phyloP scores from a whole-genome alignment of 2,797 vertebrate genomes.

The Fringilla coelebs region DNA sequence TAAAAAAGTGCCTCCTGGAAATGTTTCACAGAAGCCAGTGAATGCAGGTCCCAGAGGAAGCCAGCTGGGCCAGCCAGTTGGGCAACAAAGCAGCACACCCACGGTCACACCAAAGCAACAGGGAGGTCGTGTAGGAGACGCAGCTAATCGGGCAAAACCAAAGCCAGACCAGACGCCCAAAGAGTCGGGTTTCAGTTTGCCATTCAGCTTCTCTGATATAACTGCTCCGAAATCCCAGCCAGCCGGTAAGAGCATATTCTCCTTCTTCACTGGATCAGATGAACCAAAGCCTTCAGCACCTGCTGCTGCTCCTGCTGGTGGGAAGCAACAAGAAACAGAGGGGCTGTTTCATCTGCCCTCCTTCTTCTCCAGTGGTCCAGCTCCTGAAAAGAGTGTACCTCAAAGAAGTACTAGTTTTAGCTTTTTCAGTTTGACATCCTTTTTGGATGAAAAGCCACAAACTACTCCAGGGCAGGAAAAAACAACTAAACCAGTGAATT shows the following conservation, averaged over 20 bases:
- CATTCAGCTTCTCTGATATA: conserved; percentile 74
- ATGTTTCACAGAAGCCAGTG: background rate
- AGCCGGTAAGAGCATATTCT: conserved; percentile 78
- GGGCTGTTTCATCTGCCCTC: conserved; percentile 72
- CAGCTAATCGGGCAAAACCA: conserved; percentile 37
- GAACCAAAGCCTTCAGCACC: conserved; percentile 55
- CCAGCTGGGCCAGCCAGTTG: background rate
- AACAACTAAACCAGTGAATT: background rate
- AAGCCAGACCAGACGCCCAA: conserved; percentile 71
- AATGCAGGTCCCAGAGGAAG: background rate
- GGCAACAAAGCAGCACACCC: background rate
- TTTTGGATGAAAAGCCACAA: conserved; percentile 74
- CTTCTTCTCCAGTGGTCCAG: conserved; percentile 62
- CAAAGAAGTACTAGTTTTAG: conserved; percentile 68
- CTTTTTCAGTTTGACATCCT: conserved; percentile 72
- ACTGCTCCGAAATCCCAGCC: conserved; percentile 72
- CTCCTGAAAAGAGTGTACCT: conserved; percentile 73
- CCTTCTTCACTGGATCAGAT: conserved; percentile 80
- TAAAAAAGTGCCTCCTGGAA: background rate
- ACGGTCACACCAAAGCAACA: background rate
- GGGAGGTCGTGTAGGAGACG: background rate
- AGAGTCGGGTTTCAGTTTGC: conserved; percentile 79
- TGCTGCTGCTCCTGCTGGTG: background rate
- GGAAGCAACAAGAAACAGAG: conserved; percentile 65
- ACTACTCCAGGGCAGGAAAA: conserved; percentile 19